Base-by-base conservation (phyloP, 2,797 vertebrate species). In the Danio jaintianensis region DNA sequence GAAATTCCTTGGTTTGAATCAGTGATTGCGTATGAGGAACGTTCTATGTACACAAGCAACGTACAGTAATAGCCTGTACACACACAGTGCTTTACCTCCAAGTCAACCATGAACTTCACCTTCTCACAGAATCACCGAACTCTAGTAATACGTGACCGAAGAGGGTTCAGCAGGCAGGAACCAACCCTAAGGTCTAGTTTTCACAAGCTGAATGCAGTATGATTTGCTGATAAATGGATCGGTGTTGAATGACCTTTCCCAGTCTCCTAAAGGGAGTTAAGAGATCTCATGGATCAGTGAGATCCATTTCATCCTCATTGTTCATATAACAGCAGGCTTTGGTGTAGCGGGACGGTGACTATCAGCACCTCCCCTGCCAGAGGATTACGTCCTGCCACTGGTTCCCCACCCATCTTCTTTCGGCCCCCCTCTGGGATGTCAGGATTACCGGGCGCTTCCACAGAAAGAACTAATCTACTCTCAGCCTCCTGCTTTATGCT, bases 231-330 rank as follows among this genome's bases (percentile, higher is more conserved):
- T 66, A 22, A 47, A 56, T 13, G 55, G 29, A 76, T 82, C n/a
- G 4, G 11, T 67, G 63, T 50, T 73, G 7, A 59, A 22, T 75
- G 82, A 84, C 81, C 47, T 83, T 77, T 75, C 59, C 67, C 12
- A 16, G 69, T 74, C 53, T 76, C 38, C 56, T 52, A 47, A 6
- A 75, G 58, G 66, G 61, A 40, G 40, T 47, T 63, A 42, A 7
- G 59, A 36, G 70, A 50, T 58, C 50, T 66, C 63, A 67, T 45
- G 47, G 56, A 70, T 75, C 70, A 81, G 66, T 72, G 55, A 73
- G 64, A 42, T 69, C 45, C 45, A 76, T 78, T 48, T 71, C 53
- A 64, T 56, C 45, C 11, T 58, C 53, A 77, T 50, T 55, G 53
- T 58, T 81, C 38, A 74, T 47, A 47, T 42, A 47, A 63, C 59